Evolutionary conservation across 2,888 invertebrate species (phyloP).

Genomic region (Cephus runcator): DNA sequence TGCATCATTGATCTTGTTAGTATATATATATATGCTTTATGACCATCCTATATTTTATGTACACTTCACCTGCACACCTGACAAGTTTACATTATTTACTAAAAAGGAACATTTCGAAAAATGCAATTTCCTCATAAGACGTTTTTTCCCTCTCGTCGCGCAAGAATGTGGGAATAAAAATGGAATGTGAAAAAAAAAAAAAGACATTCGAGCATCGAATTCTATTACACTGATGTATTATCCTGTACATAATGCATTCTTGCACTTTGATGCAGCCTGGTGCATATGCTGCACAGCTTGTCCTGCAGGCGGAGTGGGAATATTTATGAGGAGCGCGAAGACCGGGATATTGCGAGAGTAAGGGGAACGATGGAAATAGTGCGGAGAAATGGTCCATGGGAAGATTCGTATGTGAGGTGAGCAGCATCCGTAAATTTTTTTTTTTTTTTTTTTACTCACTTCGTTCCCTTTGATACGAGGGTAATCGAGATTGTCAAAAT

Average conservation of each 20-base stretch:
- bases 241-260: no score
- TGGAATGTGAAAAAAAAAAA: neutral
- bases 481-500: neutral
- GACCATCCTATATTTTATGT: neutral
- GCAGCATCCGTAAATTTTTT: neutral
- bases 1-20: neutral
- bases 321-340: neutral
- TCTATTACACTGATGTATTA: neutral
- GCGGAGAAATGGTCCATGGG: neutral
- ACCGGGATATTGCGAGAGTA: neutral
- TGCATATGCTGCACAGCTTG: neutral
- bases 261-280: no score
- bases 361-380: neutral
- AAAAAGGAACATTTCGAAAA: neutral
- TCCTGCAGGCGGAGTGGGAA: neutral
- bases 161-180: neutral
- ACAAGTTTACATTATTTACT: neutral
- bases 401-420: neutral
- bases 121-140: neutral
- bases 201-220: no score
- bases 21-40: neutral
- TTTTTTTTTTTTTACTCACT: neutral
- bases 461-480: neutral
- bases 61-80: neutral
- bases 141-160: neutral